Evolutionary conservation across 2,797 vertebrate genomes (phyloP).

Genomic region (Acanthiza pusilla): DNA sequence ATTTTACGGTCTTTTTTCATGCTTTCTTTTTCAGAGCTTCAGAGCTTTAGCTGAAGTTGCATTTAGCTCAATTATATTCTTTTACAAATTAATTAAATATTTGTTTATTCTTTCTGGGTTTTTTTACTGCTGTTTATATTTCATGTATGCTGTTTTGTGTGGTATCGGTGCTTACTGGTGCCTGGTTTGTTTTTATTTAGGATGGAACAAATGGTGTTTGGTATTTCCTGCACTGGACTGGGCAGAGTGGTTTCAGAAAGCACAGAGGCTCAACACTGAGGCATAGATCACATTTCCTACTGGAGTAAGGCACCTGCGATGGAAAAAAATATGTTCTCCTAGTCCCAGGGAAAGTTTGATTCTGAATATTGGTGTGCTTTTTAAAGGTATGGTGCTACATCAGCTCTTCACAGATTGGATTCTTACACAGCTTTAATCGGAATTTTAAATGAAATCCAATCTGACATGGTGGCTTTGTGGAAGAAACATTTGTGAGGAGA

Average conservation of each 20-base stretch:
- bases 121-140: neutral
- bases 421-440: neutral
- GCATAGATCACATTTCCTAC: neutral
- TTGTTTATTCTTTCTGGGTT: neutral
- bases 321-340: neutral
- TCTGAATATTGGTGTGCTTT: neutral
- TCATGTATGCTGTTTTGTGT: neutral
- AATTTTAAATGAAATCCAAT: neutral
- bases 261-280: neutral
- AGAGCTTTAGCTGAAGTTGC: neutral
- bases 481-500: neutral
- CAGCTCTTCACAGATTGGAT: neutral
- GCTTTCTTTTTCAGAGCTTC: neutral
- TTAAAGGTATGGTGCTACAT: neutral
- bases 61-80: neutral
- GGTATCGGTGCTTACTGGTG: neutral
- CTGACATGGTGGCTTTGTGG: neutral
- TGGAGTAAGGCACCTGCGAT: neutral
- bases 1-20: neutral
- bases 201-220: neutral
- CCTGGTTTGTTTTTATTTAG: neutral
- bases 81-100: neutral
- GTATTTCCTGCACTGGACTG: neutral
- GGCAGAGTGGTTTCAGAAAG: neutral
- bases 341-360: neutral